Percentiles rank a stretch among this genome's conserved stretches.
phyloP scores from a whole-genome alignment of 2,797 vertebrate species.

The Myotis daubentonii region DNA sequence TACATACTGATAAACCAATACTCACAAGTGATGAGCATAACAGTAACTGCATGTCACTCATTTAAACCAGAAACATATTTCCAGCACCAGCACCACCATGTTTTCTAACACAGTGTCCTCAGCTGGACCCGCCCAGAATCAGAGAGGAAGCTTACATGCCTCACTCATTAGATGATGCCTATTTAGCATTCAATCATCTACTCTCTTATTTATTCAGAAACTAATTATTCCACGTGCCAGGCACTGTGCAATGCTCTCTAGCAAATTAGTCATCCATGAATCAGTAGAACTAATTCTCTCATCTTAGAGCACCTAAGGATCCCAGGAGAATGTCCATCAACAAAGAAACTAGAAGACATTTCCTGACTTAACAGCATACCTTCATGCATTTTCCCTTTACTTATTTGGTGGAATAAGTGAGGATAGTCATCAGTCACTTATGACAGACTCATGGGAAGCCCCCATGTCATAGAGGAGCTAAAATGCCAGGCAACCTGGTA shows the following conservation, averaged over 20 bases:
- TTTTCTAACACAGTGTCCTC: background rate
- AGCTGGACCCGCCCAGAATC: background rate
- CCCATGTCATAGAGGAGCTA: background rate
- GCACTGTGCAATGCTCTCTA: background rate
- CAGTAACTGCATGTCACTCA: background rate
- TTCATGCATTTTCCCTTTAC: background rate
- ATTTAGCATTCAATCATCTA: background rate
- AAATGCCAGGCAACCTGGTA: background rate
- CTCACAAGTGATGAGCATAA: background rate
- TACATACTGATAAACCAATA: conserved; percentile 44
- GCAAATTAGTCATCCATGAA: background rate
- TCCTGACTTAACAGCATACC: background rate
- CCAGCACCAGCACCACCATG: background rate
- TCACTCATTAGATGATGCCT: background rate
- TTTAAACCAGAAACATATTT: conserved; percentile 35
- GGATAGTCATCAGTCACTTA: background rate
- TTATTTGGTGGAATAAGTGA: background rate
- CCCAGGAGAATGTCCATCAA: background rate
- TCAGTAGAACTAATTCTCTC: background rate
- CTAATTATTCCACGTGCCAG: background rate
- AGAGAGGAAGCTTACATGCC: background rate
- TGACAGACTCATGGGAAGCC: background rate
- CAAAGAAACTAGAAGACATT: background rate
- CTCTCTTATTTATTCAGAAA: conserved; percentile 26
- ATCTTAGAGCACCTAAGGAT: background rate